Base-by-base conservation (phyloP, 2,113 vertebrate species). In the Nannobrachium achirus region DNA sequence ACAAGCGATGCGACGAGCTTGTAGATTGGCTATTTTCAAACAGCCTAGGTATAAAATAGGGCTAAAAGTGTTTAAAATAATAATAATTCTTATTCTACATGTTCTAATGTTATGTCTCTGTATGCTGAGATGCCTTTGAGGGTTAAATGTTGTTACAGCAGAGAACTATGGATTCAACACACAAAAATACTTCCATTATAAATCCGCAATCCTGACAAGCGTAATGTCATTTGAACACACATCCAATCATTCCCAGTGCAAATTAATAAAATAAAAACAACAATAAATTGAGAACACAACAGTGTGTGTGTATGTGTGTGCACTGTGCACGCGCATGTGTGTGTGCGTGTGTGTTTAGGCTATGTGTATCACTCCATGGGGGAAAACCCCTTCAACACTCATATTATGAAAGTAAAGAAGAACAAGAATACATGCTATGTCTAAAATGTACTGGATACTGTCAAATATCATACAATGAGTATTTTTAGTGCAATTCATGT, bases 401-500 rank as follows among this genome's bases (percentile, higher is more conserved):
- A 89, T 80, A 83, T 73, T 50, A 72, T 84, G 25, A 57, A 57
- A 48, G 13, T 39, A 38, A 57, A 79, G 58, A 78, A 67, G 52
- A 89, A 91, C 86, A 75, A 67, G 50, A 71, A 89, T 85, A 87
- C 76, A 85, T 79, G 71, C 72, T 78, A 65, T 60, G 4, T 84
- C 75, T 82, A 83, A 76, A 66, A 85, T 79, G 40, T 81, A 79
- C 76, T 65, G 59, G 69, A 72, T 79, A 83, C 78, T 80, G 45
- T 76, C 80, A 78, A 71, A 79, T 79, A 80, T 75, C 76, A 75
- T 79, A 88, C 77, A 80, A 62, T 63, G 85, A 71, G 78, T 44
- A 64, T 81, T 68, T 73, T 86, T 86, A 91, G 88, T 91, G 89
- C 89, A 89, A 89, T 84, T 80, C 52, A 82, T 68, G 79, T 85